Percentiles rank a stretch among this genome's conserved stretches.
Conservation (phyloP, 1,140 invertebrate genomes). For the Yoshiicerus persimilis region DNA sequence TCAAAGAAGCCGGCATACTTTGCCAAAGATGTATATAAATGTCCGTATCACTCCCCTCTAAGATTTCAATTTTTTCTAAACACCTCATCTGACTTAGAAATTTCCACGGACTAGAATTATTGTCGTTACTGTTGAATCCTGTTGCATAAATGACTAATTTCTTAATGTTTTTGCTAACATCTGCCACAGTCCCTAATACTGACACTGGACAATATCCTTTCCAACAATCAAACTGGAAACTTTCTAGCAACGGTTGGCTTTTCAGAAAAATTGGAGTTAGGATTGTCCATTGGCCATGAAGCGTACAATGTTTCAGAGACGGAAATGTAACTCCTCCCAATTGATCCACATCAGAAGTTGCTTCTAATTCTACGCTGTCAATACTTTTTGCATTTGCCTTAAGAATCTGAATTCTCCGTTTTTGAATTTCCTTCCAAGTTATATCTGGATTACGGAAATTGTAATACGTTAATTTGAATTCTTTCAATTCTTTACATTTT, state of each 20-base stretch:
- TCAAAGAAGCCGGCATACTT: background rate
- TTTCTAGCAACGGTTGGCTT: background rate
- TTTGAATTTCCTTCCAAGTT: background rate
- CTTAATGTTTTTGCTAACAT: background rate
- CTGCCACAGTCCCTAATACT: background rate
- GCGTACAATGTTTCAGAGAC: background rate
- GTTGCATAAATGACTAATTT: background rate
- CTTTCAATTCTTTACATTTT: background rate
- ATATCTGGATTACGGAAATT: background rate
- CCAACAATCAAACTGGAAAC: background rate
- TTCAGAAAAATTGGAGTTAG: background rate
- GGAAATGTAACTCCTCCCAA: background rate
- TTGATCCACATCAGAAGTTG: background rate
- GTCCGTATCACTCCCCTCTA: background rate
- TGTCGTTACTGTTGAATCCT: background rate
- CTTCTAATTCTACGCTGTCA: background rate
- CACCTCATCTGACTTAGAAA: background rate
- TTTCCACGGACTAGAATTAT: background rate
- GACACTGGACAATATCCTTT: background rate
- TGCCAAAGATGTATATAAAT: background rate
- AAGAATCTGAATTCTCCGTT: background rate
- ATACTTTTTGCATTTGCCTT: background rate
- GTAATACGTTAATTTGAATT: background rate
- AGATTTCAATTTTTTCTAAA: background rate
- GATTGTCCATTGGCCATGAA: background rate